Conservation (phyloP, 2,797 vertebrate species). For the Thripadectes ignobilis region DNA sequence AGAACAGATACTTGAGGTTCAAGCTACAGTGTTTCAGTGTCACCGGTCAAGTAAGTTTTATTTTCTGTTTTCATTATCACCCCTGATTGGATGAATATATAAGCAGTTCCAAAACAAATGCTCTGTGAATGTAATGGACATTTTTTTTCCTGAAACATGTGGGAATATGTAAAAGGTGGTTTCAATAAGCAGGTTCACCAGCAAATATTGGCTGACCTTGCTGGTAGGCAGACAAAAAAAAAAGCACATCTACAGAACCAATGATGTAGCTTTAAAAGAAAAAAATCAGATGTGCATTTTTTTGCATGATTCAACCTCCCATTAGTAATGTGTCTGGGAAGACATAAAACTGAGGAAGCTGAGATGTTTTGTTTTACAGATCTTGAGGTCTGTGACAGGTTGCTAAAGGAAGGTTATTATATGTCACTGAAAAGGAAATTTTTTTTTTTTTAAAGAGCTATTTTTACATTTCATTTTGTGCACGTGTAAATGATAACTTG, state of each 20-base stretch:
- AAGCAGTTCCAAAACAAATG: background rate
- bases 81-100: background rate
- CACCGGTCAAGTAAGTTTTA: background rate
- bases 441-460: background rate
- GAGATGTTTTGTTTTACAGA: background rate
- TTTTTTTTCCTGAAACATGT: background rate
- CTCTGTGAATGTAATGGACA: background rate
- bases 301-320: background rate
- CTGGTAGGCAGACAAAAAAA: background rate
- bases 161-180: background rate
- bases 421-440: background rate
- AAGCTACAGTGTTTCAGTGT: background rate
- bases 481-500: background rate
- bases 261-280: background rate
- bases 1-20: background rate
- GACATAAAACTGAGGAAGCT: background rate
- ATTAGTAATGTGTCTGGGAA: background rate
- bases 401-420: slow-evolving; percentile 7
- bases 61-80: background rate
- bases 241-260: background rate
- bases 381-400: background rate
- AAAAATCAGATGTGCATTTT: background rate
- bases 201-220: background rate
- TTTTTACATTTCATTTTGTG: background rate
- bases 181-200: background rate